phyloP scores from a whole-genome alignment of 2,888 invertebrate species.

The Eumacrocentrus americanus region DNA sequence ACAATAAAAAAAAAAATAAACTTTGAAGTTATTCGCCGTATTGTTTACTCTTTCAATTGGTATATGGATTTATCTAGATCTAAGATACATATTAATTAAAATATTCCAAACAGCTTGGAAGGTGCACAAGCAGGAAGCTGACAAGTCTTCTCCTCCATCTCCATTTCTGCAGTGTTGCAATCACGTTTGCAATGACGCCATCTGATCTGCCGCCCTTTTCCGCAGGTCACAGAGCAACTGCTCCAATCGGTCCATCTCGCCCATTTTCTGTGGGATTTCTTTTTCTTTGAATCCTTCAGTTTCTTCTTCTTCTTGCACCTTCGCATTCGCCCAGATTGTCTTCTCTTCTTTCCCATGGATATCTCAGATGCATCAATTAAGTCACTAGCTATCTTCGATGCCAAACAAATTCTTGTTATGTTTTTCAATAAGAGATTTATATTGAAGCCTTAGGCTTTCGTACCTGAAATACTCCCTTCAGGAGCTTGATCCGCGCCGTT shows the following conservation, averaged over 20 bases:
- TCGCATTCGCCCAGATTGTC: conserved; percentile 17
- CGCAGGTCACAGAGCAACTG: conserved; percentile 71
- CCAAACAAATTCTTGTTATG: neutral
- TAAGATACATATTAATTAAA: conserved; percentile 9
- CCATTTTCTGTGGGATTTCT: conserved; percentile 52
- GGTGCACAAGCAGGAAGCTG: conserved; percentile 61
- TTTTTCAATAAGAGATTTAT: neutral
- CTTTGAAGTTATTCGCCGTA: too few species aligned
- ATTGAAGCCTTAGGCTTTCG: neutral
- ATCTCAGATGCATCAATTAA: neutral
- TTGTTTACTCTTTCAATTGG: neutral
- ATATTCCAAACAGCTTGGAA: neutral
- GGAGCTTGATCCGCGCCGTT: neutral
- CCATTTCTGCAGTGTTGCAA: conserved; percentile 60
- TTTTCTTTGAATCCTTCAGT: conserved; percentile 21
- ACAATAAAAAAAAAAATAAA: conserved; percentile 39
- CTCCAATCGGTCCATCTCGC: conserved; percentile 68
- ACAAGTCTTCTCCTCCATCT: conserved; percentile 64
- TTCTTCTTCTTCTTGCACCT: conserved; percentile 26
- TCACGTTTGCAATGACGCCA: conserved; percentile 64
- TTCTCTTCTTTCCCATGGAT: neutral
- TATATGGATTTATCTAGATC: neutral
- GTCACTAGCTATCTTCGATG: conserved; percentile 5
- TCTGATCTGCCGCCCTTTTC: conserved; percentile 67
- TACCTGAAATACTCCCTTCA: neutral